phyloP scores from a whole-genome alignment of 2,797 vertebrate genomes.

The Anabacerthia variegaticeps region DNA sequence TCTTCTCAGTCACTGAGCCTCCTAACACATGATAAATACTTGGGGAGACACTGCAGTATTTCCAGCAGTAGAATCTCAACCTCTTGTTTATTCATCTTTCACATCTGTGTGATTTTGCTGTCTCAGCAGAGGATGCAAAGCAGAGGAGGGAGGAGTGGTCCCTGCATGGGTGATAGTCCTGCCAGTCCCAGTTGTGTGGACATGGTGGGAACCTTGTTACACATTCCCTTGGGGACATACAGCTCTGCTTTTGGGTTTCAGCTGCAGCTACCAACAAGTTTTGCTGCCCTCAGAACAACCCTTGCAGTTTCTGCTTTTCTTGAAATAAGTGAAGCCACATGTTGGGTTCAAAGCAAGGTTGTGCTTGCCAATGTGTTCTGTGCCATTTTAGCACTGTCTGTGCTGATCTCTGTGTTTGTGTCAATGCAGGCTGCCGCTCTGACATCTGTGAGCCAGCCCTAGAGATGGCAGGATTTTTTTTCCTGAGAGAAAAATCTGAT shows the following conservation, averaged over 20 bases:
- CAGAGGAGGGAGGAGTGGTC: neutral
- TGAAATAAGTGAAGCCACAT: neutral
- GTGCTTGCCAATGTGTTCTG: neutral
- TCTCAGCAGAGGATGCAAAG: neutral
- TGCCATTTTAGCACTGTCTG: neutral
- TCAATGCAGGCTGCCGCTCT: neutral
- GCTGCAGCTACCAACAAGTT: neutral
- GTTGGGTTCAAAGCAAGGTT: neutral
- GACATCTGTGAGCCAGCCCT: neutral
- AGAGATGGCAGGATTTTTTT: neutral
- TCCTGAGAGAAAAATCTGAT: neutral
- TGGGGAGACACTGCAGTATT: neutral
- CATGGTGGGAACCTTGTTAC: neutral
- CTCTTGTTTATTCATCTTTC: neutral
- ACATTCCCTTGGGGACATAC: neutral
- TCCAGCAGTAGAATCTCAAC: neutral
- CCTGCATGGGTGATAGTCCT: neutral
- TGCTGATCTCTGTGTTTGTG: neutral
- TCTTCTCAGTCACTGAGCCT: neutral
- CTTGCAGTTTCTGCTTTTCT: neutral
- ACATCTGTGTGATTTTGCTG: neutral
- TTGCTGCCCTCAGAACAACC: neutral
- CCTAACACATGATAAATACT: neutral
- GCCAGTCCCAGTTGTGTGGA: neutral
- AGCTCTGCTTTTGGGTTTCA: neutral